A percentile compares a stretch with the other conserved stretches of the same genome.
Conservation (phyloP, 2,113 vertebrate species). For the Neofelis nebulosa region DNA sequence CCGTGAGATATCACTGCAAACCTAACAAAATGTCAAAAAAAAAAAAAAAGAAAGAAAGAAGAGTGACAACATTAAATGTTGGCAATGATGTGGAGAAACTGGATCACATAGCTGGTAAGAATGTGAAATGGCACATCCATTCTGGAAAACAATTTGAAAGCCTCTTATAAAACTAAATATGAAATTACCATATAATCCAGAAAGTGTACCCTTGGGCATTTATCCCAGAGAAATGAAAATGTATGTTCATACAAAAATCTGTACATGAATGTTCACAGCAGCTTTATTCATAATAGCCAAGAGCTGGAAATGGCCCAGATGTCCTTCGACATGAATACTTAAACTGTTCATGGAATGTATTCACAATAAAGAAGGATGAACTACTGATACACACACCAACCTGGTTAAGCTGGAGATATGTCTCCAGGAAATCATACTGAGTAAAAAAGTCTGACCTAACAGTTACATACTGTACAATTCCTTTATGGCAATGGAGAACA, state of each 20-base stretch:
- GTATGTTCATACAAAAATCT: constrained; percentile 8
- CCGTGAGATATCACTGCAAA: background rate
- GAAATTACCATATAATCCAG: background rate
- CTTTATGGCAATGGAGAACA: background rate
- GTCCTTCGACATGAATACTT: background rate
- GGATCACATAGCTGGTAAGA: background rate
- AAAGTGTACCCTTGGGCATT: background rate
- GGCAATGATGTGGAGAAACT: background rate
- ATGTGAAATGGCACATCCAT: background rate
- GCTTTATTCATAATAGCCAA: background rate
- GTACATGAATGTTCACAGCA: background rate
- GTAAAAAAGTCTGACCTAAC: background rate
- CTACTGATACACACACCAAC: background rate
- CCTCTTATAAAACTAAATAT: constrained; percentile 22
- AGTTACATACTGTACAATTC: background rate
- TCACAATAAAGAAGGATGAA: background rate
- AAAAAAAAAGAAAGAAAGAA: background rate
- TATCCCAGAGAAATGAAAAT: constrained; percentile 6
- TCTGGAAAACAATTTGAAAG: background rate
- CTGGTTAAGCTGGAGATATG: too few relatives aligned
- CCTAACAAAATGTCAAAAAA: background rate
- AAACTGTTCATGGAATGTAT: background rate
- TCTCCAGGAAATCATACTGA: background rate
- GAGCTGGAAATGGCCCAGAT: background rate
- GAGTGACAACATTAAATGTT: background rate